Conservation (phyloP, 2,888 invertebrate species). For the Byasa hedistus region DNA sequence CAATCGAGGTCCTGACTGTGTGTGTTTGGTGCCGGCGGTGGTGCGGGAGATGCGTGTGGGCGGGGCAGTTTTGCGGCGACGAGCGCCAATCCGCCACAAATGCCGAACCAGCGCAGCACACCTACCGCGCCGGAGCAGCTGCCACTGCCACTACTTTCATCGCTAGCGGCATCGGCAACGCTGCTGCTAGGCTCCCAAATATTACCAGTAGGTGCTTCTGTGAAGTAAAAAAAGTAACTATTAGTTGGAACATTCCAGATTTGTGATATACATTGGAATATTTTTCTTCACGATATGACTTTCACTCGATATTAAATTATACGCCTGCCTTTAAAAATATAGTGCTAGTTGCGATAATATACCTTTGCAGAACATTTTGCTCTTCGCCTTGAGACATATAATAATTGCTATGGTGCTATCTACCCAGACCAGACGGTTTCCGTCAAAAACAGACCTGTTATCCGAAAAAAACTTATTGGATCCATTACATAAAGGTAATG, state of each 20-base stretch:
- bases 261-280: neutral
- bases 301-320: no score
- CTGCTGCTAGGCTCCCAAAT: slow-evolving; percentile 42
- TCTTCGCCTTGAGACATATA: no score
- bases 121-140: slow-evolving; percentile 77
- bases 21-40: slow-evolving; percentile 75
- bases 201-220: slow-evolving; percentile 40
- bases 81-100: slow-evolving; percentile 92
- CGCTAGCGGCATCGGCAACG: slow-evolving; percentile 16
- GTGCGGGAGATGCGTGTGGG: slow-evolving; percentile 88
- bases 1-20: slow-evolving; percentile 80
- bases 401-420: no score
- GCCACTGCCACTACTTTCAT: slow-evolving; percentile 25
- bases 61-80: slow-evolving; percentile 93
- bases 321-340: no score
- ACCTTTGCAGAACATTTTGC: no score
- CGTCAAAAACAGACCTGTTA: no score
- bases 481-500: no score
- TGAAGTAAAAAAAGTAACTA: neutral
- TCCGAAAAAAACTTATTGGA: no score
- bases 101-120: slow-evolving; percentile 91
- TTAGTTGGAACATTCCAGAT: neutral
- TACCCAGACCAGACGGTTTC: no score
- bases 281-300: neutral
- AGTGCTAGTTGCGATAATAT: no score